phyloP scores from a whole-genome alignment of 2,888 invertebrate genomes.

The Eilema griseolum region DNA sequence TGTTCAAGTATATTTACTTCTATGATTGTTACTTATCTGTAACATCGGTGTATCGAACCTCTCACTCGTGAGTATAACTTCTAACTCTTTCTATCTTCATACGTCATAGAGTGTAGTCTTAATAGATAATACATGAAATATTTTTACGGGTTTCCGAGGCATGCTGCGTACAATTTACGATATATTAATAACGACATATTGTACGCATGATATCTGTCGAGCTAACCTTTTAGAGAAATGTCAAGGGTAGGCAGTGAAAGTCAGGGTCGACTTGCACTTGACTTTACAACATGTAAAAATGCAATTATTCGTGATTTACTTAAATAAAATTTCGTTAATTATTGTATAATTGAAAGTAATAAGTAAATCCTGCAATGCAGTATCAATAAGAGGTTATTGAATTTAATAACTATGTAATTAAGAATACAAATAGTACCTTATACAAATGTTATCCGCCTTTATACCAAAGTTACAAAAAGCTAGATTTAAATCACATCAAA shows the following conservation, averaged over 20 bases:
- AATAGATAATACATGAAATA: no score
- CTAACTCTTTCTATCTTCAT: no score
- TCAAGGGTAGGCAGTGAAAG: slow-evolving; percentile 41
- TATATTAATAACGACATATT: slow-evolving; percentile 12
- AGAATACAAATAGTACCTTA: background rate
- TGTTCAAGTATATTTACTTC: no score
- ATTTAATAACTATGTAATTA: background rate
- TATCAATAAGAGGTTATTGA: background rate
- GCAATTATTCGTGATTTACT: background rate
- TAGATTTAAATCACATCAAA: no score
- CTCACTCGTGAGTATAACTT: no score
- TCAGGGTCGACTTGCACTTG: slow-evolving; percentile 33
- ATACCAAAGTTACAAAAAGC: no score
- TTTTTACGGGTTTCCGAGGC: slow-evolving; percentile 2
- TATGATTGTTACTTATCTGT: no score
- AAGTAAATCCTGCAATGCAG: background rate
- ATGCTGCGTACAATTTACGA: slow-evolving; percentile 27
- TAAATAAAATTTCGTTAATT: background rate
- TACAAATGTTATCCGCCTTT: background rate
- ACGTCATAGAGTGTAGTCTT: no score
- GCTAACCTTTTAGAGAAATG: slow-evolving; percentile 37
- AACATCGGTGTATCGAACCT: no score
- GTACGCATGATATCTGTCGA: slow-evolving; percentile 21
- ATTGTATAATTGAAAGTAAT: background rate
- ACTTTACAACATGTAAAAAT: slow-evolving; percentile 10